These are phyloP conservation scores for Incurvaria masculella DNA, from an alignment of 2,888 invertebrate genomes.

Conservation along the genomic window DNA sequence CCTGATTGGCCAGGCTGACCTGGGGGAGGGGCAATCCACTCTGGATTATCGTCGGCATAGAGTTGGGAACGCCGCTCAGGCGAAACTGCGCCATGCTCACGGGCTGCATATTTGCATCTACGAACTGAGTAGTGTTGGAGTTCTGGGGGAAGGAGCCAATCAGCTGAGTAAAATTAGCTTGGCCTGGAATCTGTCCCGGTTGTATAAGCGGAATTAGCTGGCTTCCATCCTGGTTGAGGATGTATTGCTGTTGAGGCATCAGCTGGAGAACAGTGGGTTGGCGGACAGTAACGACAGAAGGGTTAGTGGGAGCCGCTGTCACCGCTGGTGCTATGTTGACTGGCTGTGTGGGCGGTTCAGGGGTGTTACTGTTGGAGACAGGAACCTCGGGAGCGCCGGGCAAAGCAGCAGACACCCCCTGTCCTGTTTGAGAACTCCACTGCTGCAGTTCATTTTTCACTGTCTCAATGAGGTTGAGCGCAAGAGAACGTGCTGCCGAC, in stretches of 20 bases:
- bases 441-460: slow-evolving; percentile 60
- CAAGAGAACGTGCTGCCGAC: slow-evolving; percentile 67
- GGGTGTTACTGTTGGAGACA: background rate
- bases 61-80: slow-evolving; percentile 43
- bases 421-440: slow-evolving; percentile 31
- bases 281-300: slow-evolving; percentile 47
- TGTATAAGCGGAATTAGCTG: slow-evolving; percentile 50
- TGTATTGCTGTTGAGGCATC: slow-evolving; percentile 42
- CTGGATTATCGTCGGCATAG: slow-evolving; percentile 49
- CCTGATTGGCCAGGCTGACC: slow-evolving; percentile 31
- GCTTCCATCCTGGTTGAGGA: slow-evolving; percentile 46
- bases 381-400: slow-evolving; percentile 19
- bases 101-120: slow-evolving; percentile 46
- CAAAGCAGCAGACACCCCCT: slow-evolving; percentile 29
- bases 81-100: slow-evolving; percentile 45
- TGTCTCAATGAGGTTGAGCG: slow-evolving; percentile 76
- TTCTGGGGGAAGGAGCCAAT: slow-evolving; percentile 37
- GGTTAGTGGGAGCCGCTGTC: slow-evolving; percentile 27
- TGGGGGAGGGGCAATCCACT: slow-evolving; percentile 43
- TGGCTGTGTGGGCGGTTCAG: background rate
- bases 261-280: slow-evolving; percentile 45
- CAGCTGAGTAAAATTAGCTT: slow-evolving; percentile 31
- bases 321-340: background rate
- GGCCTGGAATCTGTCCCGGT: slow-evolving; percentile 36
- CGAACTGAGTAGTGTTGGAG: slow-evolving; percentile 39